Evolutionary conservation across 2,113 vertebrate genomes (phyloP), one percentile per base, ranked within the genome.

Genomic region (Excalfactoria chinensis): DNA sequence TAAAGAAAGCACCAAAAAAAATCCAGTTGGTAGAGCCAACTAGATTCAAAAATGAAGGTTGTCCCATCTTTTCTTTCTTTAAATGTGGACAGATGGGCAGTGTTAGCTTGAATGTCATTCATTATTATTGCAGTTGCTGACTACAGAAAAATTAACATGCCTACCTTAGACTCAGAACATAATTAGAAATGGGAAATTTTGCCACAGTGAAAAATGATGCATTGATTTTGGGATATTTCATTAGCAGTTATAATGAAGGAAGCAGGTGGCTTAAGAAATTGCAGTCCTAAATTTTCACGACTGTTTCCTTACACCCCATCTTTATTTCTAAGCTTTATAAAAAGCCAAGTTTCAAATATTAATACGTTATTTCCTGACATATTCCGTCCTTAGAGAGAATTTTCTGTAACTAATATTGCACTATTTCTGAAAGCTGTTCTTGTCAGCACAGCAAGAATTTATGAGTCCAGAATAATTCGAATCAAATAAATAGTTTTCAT

Each of bases 201-300:
- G 16, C n/a, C 88, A 86, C 35, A 71, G 64, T 46, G 64, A 92
- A 69, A 86, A 81, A 77, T 16, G 6, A 75, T 53, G 21, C 25
- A 96, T 92, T 92, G 86, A 93, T 90, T 90, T 94, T 92, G 59
- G 83, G 86, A 81, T 17, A 78, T 77, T 92, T 84, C 66, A 74
- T 75, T 75, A 77, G 30, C 70, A 58, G 41, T 56, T 49, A 62
- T 20, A 92, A 84, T 69, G 58, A 69, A 81, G 93, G 43, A 86
- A 78, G 19, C 2, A 9, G 16, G 40, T 70, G 60, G 15, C 34
- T 86, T 83, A 63, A 69, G 49, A 86, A 93, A 93, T 69, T 68
- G 49, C 6, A 66, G 35, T 49, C 40, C 68, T 86, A 68, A 35
- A 64, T 95, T 91, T 88, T 75, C 32, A 88, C 59, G 13, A 79